Evolutionary conservation across 2,797 vertebrate species (phyloP).

Genomic region (Tadarida brasiliensis): DNA sequence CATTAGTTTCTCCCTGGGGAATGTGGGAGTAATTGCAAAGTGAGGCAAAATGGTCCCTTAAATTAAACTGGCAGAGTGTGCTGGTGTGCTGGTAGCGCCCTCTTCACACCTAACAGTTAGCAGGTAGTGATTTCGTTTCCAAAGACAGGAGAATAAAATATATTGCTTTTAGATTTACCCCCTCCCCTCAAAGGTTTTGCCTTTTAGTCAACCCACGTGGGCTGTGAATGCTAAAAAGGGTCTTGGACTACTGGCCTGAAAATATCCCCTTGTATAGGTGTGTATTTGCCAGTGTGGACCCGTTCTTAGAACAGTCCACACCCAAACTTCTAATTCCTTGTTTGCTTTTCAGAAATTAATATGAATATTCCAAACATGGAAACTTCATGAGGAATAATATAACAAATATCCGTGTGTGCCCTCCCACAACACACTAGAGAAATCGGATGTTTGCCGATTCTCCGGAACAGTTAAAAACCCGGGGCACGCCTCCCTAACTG

Average conservation of each 20-base stretch:
- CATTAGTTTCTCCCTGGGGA: slow-evolving; percentile 87
- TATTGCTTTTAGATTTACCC: background rate
- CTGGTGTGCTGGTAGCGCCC: slow-evolving; percentile 85
- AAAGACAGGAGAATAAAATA: slow-evolving; percentile 77
- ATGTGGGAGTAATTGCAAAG: slow-evolving; percentile 88
- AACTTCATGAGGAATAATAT: background rate
- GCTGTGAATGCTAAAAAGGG: background rate
- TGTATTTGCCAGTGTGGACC: background rate
- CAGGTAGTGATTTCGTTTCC: slow-evolving; percentile 79
- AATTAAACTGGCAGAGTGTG: slow-evolving; percentile 82
- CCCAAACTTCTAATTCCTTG: background rate
- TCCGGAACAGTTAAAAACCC: background rate
- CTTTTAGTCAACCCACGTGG: slow-evolving; percentile 10
- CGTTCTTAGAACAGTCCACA: background rate
- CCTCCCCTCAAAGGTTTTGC: background rate
- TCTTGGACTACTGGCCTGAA: background rate
- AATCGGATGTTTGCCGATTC: background rate
- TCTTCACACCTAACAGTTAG: slow-evolving; percentile 76
- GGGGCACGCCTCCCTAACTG: background rate
- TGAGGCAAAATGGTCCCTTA: slow-evolving; percentile 85
- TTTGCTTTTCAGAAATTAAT: slow-evolving; percentile 50
- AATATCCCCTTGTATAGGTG: background rate
- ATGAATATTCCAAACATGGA: background rate
- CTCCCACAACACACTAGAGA: background rate
- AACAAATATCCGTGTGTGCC: background rate